Evolutionary conservation across 2,113 vertebrate species (phyloP), one percentile per base, ranked within the genome.

Genomic region (Ictidomys tridecemlineatus): DNA sequence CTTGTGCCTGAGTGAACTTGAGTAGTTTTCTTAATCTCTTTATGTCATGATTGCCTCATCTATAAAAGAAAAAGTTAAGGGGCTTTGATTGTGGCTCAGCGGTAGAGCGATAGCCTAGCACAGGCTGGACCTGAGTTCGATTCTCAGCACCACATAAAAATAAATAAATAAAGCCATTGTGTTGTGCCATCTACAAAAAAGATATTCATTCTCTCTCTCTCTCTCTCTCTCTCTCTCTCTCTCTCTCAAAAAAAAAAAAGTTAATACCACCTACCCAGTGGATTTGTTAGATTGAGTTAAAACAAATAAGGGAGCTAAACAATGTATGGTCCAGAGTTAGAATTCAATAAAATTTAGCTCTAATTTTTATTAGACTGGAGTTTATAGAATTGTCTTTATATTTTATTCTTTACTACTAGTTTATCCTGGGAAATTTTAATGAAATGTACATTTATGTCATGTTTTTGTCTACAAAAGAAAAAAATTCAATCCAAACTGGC

Each of bases 401-500:
- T n/a, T 94, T n/a, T 69, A 76, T 92, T 45, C 24, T 94, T 89
- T 70, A 63, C 69, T 79, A 34, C 53, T 96, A 85, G 77, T 77
- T 82, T 91, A 88, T 94, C 53, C 22, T 88, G n/a, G 22, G 5
- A 56, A 92, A 45, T 45, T 95, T 96, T 95, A 84, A 77, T 69
- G 74, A 93, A 91, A 79, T 93, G 1, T 94, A 63, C 12, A 77
- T 48, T 97, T 85, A 85, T 95, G 53, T 11, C 17, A 76, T 26
- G 80, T 91, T 69, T 89, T 87, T 91, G 24, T 77, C 78, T 93
- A 79, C 18, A 79, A 88, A 79, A 88, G 61, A 74, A 72, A 96
- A 95, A 95, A 90, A 20, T 70, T 93, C 39, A 86, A 51, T 4
- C 2, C 9, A 56, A 93, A 77, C 39, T 45, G 67, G 26, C 24